phyloP scores from a whole-genome alignment of 2,888 invertebrate species.

The Lasioglossum marginatum region DNA sequence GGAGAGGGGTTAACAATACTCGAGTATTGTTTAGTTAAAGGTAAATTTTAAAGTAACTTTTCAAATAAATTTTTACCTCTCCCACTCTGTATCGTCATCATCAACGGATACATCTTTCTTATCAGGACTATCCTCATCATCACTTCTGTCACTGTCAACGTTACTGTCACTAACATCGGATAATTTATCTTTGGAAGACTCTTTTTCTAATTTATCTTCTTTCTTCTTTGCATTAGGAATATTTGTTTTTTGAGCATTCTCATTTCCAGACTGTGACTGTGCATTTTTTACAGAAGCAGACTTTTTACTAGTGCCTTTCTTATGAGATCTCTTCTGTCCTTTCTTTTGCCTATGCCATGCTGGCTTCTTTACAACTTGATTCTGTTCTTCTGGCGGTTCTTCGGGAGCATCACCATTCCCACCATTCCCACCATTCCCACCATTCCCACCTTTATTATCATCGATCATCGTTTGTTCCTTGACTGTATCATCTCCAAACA shows the following conservation, averaged over 20 bases:
- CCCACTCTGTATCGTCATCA: conserved; percentile 95
- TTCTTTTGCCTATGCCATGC: conserved; percentile 93
- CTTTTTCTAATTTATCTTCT: conserved; percentile 75
- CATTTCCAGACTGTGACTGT: conserved; percentile 59
- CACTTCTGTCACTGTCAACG: conserved; percentile 85
- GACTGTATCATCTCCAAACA: conserved; percentile 92
- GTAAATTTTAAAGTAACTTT: not conserved
- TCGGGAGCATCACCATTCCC: conserved; percentile 84
- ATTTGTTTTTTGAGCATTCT: conserved; percentile 68
- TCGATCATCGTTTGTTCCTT: conserved; percentile 87
- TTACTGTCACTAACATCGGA: conserved; percentile 83
- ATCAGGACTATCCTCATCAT: conserved; percentile 85
- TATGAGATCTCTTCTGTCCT: conserved; percentile 87
- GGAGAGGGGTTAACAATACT: not conserved
- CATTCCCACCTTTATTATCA: conserved; percentile 85
- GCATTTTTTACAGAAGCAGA: conserved; percentile 69
- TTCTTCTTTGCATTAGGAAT: conserved; percentile 78
- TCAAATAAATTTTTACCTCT: conserved; percentile 85
- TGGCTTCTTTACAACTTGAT: conserved; percentile 89
- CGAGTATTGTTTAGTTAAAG: not conserved
- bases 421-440: no score
- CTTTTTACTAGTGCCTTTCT: conserved; percentile 84
- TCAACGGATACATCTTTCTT: conserved; percentile 87
- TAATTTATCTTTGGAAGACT: conserved; percentile 76
- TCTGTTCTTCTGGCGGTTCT: conserved; percentile 85